Base-by-base conservation (phyloP, 2,888 invertebrate genomes). In the Phymatocera aterrima region DNA sequence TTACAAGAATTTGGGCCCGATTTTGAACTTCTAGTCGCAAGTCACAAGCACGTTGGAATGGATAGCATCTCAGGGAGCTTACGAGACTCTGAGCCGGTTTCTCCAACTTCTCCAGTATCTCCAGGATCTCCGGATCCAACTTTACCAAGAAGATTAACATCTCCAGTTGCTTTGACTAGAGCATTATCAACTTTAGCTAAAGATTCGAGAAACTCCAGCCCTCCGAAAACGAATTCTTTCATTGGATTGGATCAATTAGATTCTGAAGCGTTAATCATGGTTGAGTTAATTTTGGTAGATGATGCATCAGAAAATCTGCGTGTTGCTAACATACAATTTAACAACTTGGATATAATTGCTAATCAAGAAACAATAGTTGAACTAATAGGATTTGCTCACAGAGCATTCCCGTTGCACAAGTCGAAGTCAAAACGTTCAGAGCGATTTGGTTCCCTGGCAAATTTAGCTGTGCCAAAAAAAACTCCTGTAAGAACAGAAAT, bases 291-390 rank as follows among this genome's bases (percentile, higher is more conserved):
- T 54, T 92, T 97, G 65, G 94, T 97, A 0, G 93, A 91, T 10
- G 88, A 90, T 61, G 83, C 84, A 0, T 79, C 82, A 2, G 90
- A 90, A 46, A 87, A 82, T 77, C 77, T 90, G 1, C 94, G 96
- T 84, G 94, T 97, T 68, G 96, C 97, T 0, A 97, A 96, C 86
- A 95, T 98, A 84, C 94, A 97, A 84, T 98, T 98, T 87, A 98
- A 98, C 88, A 98, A 96, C 90, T 92, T 98, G 83, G 98, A 98
- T 90, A 96, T 98, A 77, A 98, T 98, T 82, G 98, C 98, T 0
- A 98, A 98, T 91, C 98, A 98, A 90, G 98, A 98, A 90, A 98
- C 98, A 0, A 96, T 98, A 82, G 96, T 98, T 10, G 98, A 99
- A 90, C 91, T 99, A 79, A 93, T 98, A 83, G 96, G 97, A n/a